Percentiles rank a stretch among this genome's conserved stretches.
Evolutionary conservation across 2,888 invertebrate species (phyloP).

Genomic region (Linnaemya vulpina): DNA sequence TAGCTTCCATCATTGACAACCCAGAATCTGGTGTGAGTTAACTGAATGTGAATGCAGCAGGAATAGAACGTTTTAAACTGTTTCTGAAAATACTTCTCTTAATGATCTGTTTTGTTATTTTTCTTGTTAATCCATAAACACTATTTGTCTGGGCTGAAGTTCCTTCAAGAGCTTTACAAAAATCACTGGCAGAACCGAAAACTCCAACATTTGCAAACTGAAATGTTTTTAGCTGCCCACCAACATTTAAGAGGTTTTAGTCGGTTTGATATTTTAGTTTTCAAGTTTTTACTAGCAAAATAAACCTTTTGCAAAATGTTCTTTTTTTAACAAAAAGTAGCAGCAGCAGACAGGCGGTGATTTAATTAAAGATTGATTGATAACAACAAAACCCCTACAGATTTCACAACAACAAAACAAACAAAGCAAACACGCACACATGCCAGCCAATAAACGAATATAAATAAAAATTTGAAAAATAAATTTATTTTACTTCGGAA

Average conservation of each 20-base stretch:
- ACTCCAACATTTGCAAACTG: neutral
- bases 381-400: slow-evolving; percentile 21
- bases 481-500: slow-evolving; percentile 9
- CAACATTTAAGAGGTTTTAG: slow-evolving; percentile 45
- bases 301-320: slow-evolving; percentile 1
- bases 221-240: neutral
- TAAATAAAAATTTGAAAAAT: slow-evolving; percentile 7
- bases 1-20: neutral
- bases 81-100: neutral
- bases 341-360: slow-evolving; percentile 25
- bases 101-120: neutral
- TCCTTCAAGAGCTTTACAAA: slow-evolving; percentile 30
- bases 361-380: slow-evolving; percentile 60
- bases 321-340: neutral
- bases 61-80: neutral
- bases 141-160: slow-evolving; percentile 3
- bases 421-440: neutral
- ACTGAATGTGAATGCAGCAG: slow-evolving; percentile 13
- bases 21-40: slow-evolving; percentile 1
- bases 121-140: neutral
- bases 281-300: neutral
- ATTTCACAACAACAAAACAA: neutral
- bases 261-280: slow-evolving; percentile 41
- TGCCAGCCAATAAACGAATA: slow-evolving; percentile 9
- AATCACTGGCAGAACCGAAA: slow-evolving; percentile 24